phyloP scores from a whole-genome alignment of 2,113 vertebrate species.

The Machaerirhynchus nigripectus region DNA sequence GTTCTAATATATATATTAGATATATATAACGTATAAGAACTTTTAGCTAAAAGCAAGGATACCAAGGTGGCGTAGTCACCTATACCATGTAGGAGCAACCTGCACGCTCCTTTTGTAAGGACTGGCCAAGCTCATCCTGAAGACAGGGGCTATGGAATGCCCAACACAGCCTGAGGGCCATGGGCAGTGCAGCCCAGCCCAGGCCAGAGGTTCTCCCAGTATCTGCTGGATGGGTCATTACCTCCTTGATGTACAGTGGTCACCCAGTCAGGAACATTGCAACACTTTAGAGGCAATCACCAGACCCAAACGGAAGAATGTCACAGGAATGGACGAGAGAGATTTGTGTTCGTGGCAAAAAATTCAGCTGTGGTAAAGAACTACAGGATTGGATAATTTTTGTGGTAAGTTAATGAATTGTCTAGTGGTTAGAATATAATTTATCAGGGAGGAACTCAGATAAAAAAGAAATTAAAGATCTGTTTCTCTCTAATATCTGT shows the following conservation, averaged over 20 bases:
- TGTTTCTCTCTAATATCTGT: neutral
- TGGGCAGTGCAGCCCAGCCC: neutral
- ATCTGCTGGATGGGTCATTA: neutral
- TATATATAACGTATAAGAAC: too few relatives aligned
- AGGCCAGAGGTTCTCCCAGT: too few relatives aligned
- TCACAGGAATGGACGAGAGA: neutral
- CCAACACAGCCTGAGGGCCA: neutral
- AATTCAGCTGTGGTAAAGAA: neutral
- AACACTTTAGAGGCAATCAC: neutral
- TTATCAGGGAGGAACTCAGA: neutral
- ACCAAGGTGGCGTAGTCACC: accelerated
- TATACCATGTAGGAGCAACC: neutral
- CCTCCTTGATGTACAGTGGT: too few relatives aligned
- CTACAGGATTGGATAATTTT: neutral
- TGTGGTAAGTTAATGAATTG: neutral
- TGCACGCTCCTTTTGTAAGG: neutral
- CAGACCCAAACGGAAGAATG: neutral
- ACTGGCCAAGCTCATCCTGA: neutral
- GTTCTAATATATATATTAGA: too few relatives aligned
- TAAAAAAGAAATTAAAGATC: neutral
- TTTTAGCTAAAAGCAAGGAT: neutral
- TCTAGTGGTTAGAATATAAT: neutral
- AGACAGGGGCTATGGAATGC: neutral
- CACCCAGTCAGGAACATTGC: neutral
- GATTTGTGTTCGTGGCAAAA: neutral